These are phyloP conservation scores for Dicyrtoma fusca DNA, from an alignment of 2,888 invertebrate genomes.

Conservation along the genomic window DNA sequence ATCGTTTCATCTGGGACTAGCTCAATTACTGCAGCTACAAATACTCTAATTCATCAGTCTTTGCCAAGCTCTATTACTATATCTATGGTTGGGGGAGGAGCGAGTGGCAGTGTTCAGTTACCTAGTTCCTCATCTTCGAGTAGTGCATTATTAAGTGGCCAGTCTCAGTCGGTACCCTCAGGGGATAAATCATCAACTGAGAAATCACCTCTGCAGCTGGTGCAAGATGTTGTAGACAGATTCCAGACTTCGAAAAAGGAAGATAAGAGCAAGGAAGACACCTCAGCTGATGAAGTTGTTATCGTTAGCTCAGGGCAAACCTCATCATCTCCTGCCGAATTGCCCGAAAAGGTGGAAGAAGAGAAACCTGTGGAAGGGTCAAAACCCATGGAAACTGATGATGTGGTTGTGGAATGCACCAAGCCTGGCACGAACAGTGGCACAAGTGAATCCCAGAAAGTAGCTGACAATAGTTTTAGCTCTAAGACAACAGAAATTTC, in stretches of 20 bases:
- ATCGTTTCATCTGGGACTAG: slow-evolving; percentile 14
- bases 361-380: too few relatives aligned
- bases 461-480: too few relatives aligned
- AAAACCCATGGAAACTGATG: too few relatives aligned
- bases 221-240: slow-evolving; percentile 54
- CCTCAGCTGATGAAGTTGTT: background rate
- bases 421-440: background rate
- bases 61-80: slow-evolving; percentile 40
- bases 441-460: too few relatives aligned
- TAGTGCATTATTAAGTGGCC: background rate
- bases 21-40: slow-evolving; percentile 12
- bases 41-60: slow-evolving; percentile 38
- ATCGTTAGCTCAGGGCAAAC: background rate
- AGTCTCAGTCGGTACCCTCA: background rate
- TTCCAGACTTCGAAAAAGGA: slow-evolving; percentile 44
- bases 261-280: slow-evolving; percentile 15
- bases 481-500: background rate
- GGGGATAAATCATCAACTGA: slow-evolving; percentile 28
- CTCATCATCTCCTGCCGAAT: background rate
- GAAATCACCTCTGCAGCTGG: slow-evolving; percentile 53
- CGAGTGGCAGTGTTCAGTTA: background rate
- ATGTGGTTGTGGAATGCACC: too few relatives aligned
- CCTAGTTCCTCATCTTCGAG: slow-evolving; percentile 7
- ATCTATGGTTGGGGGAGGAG: slow-evolving; percentile 32
- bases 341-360: too few relatives aligned